Evolutionary conservation across 2,888 invertebrate genomes (phyloP).

Genomic region (Mongoloraphidia duomilia): DNA sequence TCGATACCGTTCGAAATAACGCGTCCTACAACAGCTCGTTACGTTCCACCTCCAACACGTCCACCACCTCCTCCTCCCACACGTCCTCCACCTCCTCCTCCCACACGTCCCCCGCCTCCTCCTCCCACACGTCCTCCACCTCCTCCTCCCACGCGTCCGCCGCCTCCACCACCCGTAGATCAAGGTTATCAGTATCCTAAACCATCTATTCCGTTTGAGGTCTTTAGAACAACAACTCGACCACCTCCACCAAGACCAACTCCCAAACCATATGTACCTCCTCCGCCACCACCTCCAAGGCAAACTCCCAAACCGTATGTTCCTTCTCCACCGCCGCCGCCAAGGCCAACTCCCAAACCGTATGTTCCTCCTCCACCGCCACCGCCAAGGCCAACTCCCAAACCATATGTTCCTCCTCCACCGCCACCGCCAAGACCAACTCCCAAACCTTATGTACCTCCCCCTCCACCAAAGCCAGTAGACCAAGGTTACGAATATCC

Average conservation of each 20-base stretch:
- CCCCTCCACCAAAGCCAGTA: not conserved
- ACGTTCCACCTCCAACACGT: not conserved
- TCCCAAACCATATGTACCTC: too few relatives aligned
- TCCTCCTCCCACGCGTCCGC: too few relatives aligned
- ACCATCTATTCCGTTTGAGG: not conserved
- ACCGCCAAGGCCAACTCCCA: not conserved
- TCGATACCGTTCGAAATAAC: constrained; percentile 7
- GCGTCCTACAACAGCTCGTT: not conserved
- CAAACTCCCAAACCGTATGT: not conserved
- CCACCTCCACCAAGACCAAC: not conserved
- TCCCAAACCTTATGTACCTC: not conserved
- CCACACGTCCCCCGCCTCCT: too few relatives aligned
- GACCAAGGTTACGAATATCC: constrained; percentile 4
- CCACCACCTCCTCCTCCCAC: too few relatives aligned
- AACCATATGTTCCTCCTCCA: not conserved
- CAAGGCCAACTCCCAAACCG: constrained; percentile 1
- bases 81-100: too few relatives aligned
- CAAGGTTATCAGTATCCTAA: constrained; percentile 1
- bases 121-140: too few relatives aligned
- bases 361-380: not conserved
- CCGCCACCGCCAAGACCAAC: not conserved
- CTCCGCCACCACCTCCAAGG: not conserved
- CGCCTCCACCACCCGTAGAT: not conserved
- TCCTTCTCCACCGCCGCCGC: not conserved
- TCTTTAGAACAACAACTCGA: not conserved